A percentile compares a stretch with the other conserved stretches of the same genome.
These are phyloP conservation scores for Archips crataeganus DNA, from an alignment of 2,888 invertebrate species.

Conservation along the genomic window DNA sequence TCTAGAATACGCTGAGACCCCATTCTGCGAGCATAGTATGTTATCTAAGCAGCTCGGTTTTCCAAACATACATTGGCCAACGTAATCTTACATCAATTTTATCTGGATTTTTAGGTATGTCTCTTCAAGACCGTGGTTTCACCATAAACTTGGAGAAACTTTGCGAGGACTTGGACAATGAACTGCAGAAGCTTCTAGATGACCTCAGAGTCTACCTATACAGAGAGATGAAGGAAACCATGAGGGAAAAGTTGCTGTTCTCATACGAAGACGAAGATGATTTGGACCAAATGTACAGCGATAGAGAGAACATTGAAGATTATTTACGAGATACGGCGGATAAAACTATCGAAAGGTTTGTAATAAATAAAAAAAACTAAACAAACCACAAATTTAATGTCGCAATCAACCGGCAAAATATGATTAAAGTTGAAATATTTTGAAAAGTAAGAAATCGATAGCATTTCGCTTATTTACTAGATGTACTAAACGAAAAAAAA, in stretches of 20 bases:
- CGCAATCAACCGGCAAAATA: no score
- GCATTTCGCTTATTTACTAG: no score
- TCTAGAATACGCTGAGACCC: no score
- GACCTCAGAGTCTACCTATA: slow-evolving; percentile 90
- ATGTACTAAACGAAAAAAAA: no score
- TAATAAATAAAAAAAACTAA: background rate
- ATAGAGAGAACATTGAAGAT: slow-evolving; percentile 79
- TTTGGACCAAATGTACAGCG: slow-evolving; percentile 71
- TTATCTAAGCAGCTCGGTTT: no score
- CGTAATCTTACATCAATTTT: background rate
- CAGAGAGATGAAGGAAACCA: slow-evolving; percentile 71
- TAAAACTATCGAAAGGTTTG: slow-evolving; percentile 77
- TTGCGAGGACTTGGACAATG: slow-evolving; percentile 88
- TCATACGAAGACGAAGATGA: slow-evolving; percentile 74
- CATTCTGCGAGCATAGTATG: no score
- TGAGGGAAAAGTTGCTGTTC: slow-evolving; percentile 61
- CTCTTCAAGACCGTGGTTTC: slow-evolving; percentile 93
- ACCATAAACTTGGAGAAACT: slow-evolving; percentile 90
- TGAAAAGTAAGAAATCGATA: no score
- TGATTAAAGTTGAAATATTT: no score
- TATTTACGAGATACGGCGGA: slow-evolving; percentile 83
- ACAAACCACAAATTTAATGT: no score
- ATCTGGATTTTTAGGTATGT: slow-evolving; percentile 74
- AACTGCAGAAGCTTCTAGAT: slow-evolving; percentile 87
- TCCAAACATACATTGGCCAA: no score